Evolutionary conservation across 2,113 vertebrate species (phyloP).

Genomic region (Strigops habroptila): DNA sequence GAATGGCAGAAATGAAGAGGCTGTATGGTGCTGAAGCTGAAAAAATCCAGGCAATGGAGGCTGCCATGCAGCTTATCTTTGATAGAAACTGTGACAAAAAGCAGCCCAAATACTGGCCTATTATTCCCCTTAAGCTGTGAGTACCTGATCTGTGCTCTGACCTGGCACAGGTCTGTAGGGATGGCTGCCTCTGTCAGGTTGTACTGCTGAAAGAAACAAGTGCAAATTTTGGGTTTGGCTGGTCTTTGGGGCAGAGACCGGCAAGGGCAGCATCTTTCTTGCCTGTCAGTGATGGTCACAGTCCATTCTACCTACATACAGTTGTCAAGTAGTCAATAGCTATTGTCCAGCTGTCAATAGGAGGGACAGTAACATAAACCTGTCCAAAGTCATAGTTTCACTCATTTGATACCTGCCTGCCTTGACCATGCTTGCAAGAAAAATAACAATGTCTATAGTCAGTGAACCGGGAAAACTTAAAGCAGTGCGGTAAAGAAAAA

Average conservation of each 20-base stretch:
- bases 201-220: background rate
- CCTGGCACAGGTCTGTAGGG: background rate
- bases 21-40: conserved; percentile 83
- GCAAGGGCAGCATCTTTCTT: background rate
- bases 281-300: background rate
- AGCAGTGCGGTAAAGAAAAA: background rate
- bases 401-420: background rate
- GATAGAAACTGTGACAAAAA: conserved; percentile 90
- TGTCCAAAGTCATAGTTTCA: background rate
- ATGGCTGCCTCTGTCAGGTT: background rate
- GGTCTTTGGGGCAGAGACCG: background rate
- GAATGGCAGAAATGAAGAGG: conserved; percentile 85
- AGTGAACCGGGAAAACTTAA: background rate
- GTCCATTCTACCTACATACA: background rate
- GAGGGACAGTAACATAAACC: background rate
- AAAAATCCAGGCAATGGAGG: conserved; percentile 93
- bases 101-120: conserved; percentile 94
- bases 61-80: conserved; percentile 90
- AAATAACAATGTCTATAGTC: background rate
- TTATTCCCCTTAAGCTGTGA: conserved; percentile 91
- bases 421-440: background rate
- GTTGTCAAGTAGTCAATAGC: background rate
- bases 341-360: background rate
- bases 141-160: background rate
- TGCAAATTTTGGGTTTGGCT: background rate